These are phyloP conservation scores for Syndactyla subalaris DNA, from an alignment of 2,797 vertebrate genomes.

Conservation along the genomic window DNA sequence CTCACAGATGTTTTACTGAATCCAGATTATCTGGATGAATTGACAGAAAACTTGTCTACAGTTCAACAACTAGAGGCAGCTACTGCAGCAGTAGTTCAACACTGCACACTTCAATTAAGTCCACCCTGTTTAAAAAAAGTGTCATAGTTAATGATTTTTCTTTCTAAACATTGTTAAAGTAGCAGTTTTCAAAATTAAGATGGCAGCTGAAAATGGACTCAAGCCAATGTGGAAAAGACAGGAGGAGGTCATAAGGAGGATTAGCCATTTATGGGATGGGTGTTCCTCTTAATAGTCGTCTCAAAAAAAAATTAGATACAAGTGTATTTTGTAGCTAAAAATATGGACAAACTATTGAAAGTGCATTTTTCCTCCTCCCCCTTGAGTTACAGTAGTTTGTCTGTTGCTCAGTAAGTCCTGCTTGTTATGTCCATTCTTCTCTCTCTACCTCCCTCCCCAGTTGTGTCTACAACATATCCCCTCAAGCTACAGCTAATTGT, in stretches of 20 bases:
- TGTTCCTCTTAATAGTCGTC: conserved; percentile 47
- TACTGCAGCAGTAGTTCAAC: conserved; percentile 72
- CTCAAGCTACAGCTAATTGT: conserved; percentile 41
- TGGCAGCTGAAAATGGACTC: conserved; percentile 64
- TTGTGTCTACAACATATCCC: conserved; percentile 38
- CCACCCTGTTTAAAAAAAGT: conserved; percentile 79
- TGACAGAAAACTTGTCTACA: conserved; percentile 71
- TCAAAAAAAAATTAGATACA: conserved; percentile 28
- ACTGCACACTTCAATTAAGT: conserved; percentile 74
- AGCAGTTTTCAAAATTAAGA: conserved; percentile 58
- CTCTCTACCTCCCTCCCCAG: conserved; percentile 20
- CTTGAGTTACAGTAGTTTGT: conserved; percentile 57
- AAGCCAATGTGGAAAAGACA: conserved; percentile 25
- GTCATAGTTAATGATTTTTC: conserved; percentile 62
- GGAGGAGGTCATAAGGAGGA: conserved; percentile 42
- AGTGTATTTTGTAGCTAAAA: conserved; percentile 49
- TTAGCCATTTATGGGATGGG: conserved; percentile 26
- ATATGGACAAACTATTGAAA: conserved; percentile 74
- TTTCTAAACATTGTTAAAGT: conserved; percentile 18
- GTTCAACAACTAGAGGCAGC: conserved; percentile 75
- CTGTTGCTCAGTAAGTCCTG: conserved; percentile 34
- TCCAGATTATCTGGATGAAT: conserved; percentile 70
- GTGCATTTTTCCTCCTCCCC: conserved; percentile 75
- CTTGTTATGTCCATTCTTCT: neutral
- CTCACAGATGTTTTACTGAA: conserved; percentile 45